A percentile compares a stretch with the other conserved stretches of the same genome.
These are phyloP conservation scores for Zaprionus africanus DNA, from an alignment of 1,140 invertebrate species.

Conservation along the genomic window DNA sequence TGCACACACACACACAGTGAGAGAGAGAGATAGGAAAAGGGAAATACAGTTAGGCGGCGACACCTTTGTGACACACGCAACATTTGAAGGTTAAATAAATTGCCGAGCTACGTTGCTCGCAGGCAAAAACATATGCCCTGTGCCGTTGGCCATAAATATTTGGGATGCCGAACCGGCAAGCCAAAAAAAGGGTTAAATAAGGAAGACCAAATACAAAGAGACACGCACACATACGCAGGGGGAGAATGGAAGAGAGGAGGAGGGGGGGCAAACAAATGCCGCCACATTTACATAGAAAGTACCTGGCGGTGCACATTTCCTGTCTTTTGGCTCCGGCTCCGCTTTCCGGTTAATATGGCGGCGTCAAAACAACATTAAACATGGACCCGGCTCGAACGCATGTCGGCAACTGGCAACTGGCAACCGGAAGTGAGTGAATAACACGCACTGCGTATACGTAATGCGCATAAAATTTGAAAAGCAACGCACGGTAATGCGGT, in stretches of 20 bases:
- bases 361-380: constrained; percentile 82
- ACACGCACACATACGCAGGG: neutral
- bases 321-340: constrained; percentile 58
- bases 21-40: neutral
- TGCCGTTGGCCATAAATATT: constrained; percentile 72
- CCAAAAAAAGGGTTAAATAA: constrained; percentile 64
- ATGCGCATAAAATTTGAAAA: constrained; percentile 72
- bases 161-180: constrained; percentile 49
- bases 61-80: constrained; percentile 56
- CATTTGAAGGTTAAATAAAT: constrained; percentile 80
- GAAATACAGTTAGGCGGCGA: constrained; percentile 34
- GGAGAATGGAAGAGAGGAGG: too few relatives aligned
- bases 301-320: constrained; percentile 79
- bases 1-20: constrained; percentile 40
- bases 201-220: constrained; percentile 8
- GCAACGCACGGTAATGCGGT: constrained; percentile 39
- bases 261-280: constrained; percentile 47
- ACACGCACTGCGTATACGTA: constrained; percentile 73
- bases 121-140: constrained; percentile 65
- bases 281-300: constrained; percentile 79
- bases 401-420: constrained; percentile 34
- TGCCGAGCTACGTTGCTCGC: constrained; percentile 33
- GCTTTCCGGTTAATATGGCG: constrained; percentile 79
- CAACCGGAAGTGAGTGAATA: constrained; percentile 72
- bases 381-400: constrained; percentile 41